Base-by-base conservation (phyloP, 2,797 vertebrate genomes). In the Malacoctenus gilli region DNA sequence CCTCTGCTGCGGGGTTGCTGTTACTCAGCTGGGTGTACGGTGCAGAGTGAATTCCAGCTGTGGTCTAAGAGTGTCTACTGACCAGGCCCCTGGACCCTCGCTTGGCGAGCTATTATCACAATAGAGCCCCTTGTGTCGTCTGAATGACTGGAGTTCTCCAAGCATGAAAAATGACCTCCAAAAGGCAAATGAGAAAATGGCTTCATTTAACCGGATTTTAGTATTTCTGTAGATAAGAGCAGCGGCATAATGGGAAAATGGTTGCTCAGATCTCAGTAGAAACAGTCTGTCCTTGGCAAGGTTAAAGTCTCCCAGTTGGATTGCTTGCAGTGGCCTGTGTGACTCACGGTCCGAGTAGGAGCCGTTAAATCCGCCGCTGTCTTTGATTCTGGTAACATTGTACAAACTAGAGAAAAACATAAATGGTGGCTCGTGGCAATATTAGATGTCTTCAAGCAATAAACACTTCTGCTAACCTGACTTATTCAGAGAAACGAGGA, bases 141-240 rank as follows among this genome's bases (percentile, higher is more conserved):
- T 71, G 71, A 84, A 71, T 72, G 80, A 84, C 77, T 73, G 70
- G 79, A 87, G 80, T 81, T 87, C 76, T 75, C 70, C 72, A 83
- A 87, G 85, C 85, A 79, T 88, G 77, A 85, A 86, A 86, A 88
- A 85, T 79, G 88, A 87, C 89, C 89, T 88, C 83, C 44, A 87
- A 84, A 28, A 89, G 76, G 84, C 82, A 90, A 89, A 88, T 90
- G 84, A 89, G 85, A 89, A 85, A 89, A 89, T 80, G 82, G 84
- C 82, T 88, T 75, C 76, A 82, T 89, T 89, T 89, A 90, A 88
- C 83, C 59, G 82, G 88, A 90, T 90, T 89, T 90, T 75, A 87
- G 82, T 80, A 76, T 87, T 91, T 89, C 84, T 85, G 79, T 77
- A 87, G 88, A 90, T 90, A 89, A 89, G 84, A 89, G 85, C 80